Conservation (phyloP, 1,140 invertebrate species). For the Microplitis demolitor region DNA sequence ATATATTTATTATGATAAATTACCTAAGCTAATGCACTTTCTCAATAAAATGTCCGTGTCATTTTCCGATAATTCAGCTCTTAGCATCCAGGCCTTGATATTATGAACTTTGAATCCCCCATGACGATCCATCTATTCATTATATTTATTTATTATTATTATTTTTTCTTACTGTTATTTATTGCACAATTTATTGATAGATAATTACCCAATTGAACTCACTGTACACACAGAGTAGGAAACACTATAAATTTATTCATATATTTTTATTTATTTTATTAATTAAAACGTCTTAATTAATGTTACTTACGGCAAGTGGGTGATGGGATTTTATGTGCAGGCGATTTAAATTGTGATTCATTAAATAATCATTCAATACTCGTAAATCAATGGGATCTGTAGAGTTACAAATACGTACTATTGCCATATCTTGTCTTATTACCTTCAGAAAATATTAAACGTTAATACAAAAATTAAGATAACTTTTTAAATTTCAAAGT, state of each 20-base stretch:
- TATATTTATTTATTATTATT: too few relatives aligned
- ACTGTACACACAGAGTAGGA: constrained; percentile 31
- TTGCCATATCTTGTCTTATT: constrained; percentile 24
- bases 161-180: not conserved
- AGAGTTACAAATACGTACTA: constrained; percentile 33
- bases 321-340: constrained; percentile 12
- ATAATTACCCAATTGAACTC: constrained; percentile 31
- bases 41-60: constrained; percentile 15
- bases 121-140: constrained; percentile 29
- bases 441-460: not conserved
- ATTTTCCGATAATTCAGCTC: constrained; percentile 12
- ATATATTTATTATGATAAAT: not conserved
- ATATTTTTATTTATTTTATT: not conserved
- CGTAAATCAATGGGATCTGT: constrained; percentile 25
- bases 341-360: constrained; percentile 27
- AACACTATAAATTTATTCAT: constrained; percentile 22
- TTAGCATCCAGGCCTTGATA: constrained; percentile 23
- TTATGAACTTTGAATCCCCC: constrained; percentile 26
- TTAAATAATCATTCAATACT: constrained; percentile 27
- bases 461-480: too few relatives aligned
- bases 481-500: too few relatives aligned
- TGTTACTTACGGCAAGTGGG: not conserved
- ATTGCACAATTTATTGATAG: not conserved
- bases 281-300: not conserved
- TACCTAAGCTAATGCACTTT: constrained; percentile 26